Conservation (phyloP, 2,797 vertebrate genomes). For the Poeciliopsis paucimaculata region DNA sequence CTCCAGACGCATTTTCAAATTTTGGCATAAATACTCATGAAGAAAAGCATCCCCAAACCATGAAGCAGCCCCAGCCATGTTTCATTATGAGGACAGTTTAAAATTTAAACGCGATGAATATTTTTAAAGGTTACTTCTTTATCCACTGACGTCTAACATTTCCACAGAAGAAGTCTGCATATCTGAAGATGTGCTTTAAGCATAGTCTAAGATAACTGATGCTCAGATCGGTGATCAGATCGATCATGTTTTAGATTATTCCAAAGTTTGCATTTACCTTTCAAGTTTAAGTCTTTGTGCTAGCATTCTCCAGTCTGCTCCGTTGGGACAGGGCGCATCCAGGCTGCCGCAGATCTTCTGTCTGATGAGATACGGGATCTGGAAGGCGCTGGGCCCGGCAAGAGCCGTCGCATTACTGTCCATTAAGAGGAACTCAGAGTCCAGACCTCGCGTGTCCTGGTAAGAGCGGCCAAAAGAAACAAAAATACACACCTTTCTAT, state of each 20-base stretch:
- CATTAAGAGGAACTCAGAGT: conserved; percentile 88
- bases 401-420: conserved; percentile 92
- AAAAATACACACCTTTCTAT: not conserved
- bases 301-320: conserved; percentile 95
- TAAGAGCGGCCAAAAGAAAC: not conserved
- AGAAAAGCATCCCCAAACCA: not conserved
- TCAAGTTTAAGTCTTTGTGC: conserved; percentile 98
- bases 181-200: not conserved
- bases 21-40: not conserved
- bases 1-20: not conserved
- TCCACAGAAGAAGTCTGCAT: not conserved
- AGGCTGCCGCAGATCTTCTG: conserved; percentile 99
- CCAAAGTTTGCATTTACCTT: conserved; percentile 79
- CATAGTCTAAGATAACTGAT: not conserved
- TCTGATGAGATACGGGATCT: conserved; percentile 99
- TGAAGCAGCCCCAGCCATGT: not conserved
- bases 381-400: conserved; percentile 98
- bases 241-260: not conserved
- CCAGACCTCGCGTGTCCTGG: conserved; percentile 91
- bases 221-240: not conserved
- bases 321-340: conserved; percentile 91
- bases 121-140: not conserved
- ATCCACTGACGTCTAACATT: not conserved
- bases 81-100: not conserved
- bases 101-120: not conserved